Base-by-base conservation (phyloP, 2,113 vertebrate genomes). In the Semicossyphus pulcher region DNA sequence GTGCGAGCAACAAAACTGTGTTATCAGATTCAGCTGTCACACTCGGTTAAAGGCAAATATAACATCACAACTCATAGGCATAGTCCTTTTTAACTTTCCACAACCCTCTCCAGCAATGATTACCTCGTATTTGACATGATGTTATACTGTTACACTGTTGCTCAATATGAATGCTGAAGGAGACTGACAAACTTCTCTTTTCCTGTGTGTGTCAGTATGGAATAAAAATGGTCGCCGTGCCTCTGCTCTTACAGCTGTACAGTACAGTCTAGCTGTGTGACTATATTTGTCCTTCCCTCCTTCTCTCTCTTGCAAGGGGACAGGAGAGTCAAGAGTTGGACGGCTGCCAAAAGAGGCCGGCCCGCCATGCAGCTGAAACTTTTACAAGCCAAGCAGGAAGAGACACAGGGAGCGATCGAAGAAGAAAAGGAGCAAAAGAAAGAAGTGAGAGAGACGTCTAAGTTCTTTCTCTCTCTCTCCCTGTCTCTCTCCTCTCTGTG, bases 351-450 rank as follows among this genome's bases (percentile, higher is more conserved):
- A 90, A 85, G 90, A 92, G 92, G 92, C 92, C 51, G 89, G 73
- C 65, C 87, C 64, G 15, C 84, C 85, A 59, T 79, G 89, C 91
- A 93, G 92, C 90, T 91, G 89, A 93, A 92, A 93, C 87, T 91
- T 93, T 92, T 90, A 93, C 88, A 92, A 88, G 91, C 86, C 84
- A 71, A 92, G 88, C 92, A 93, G 92, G 92, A 93, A 92, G 88
- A 92, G 86, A 88, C 76, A 45, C 74, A 26, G 78, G 76, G 83
- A 87, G 77, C 74, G 66, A 81, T 77, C 68, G 32, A 79, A 81
- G 81, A 86, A 82, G 79, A 85, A 86, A 84, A 76, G 78, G 48
- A 81, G 61, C 47, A 63, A 76, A 82, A 81, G 69, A 72, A 80
- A 78, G 86, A 81, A 87, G 78, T 71, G 81, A 90, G 88, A 81